Conservation (phyloP, 2,113 vertebrate species). For the Eleginops maclovinus region DNA sequence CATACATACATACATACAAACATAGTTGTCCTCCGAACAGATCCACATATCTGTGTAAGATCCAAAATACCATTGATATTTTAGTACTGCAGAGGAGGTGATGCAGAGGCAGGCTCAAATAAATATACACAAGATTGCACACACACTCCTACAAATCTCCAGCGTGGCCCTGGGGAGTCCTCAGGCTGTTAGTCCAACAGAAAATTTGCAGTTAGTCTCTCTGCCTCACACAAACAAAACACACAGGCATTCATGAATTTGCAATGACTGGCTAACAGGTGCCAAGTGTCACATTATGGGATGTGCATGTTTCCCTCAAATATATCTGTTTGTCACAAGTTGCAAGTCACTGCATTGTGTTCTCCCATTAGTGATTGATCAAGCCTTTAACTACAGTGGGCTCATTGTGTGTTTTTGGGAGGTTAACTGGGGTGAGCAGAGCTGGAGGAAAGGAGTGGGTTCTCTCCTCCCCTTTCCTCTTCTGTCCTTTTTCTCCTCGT, state of each 20-base stretch:
- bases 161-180: slow-evolving; percentile 63
- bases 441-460: slow-evolving; percentile 59
- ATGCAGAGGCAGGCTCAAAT: neutral
- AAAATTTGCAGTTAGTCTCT: slow-evolving; percentile 52
- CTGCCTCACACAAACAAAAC: slow-evolving; percentile 26
- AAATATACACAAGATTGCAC: neutral
- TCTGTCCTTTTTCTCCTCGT: slow-evolving; percentile 20
- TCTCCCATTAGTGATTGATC: slow-evolving; percentile 33
- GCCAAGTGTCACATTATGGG: neutral
- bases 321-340: slow-evolving; percentile 22
- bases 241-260: neutral
- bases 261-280: neutral
- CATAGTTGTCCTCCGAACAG: no score
- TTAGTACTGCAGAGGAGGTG: neutral
- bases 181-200: slow-evolving; percentile 75
- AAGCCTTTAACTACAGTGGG: slow-evolving; percentile 11
- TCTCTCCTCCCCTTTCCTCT: slow-evolving; percentile 48
- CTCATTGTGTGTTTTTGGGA: slow-evolving; percentile 51
- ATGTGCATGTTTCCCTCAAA: neutral
- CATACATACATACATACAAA: neutral
- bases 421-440: slow-evolving; percentile 73
- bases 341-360: slow-evolving; percentile 20
- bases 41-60: neutral
- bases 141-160: slow-evolving; percentile 35
- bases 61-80: neutral